These are phyloP conservation scores for Hydropotes inermis DNA, from an alignment of 2,113 vertebrate genomes.

Conservation along the genomic window DNA sequence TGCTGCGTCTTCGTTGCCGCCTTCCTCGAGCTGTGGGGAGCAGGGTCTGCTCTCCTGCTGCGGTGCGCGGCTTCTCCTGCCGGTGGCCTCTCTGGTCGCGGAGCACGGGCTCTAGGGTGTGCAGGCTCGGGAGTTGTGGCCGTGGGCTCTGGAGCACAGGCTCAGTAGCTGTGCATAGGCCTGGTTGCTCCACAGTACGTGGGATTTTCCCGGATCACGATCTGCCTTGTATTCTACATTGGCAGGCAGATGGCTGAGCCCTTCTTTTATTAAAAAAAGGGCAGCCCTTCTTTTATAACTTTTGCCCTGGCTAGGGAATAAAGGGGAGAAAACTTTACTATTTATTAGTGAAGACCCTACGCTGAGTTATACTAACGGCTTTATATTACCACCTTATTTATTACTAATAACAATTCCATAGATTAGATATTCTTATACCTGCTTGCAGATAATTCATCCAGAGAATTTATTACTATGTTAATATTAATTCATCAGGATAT, in stretches of 20 bases:
- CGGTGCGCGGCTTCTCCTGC: not conserved
- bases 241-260: not conserved
- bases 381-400: not conserved
- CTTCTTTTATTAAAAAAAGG: not conserved
- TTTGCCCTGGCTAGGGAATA: constrained; percentile 5
- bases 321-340: not conserved
- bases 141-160: not conserved
- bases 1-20: not conserved
- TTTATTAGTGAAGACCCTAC: not conserved
- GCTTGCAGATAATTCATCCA: not conserved
- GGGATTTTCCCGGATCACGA: not conserved
- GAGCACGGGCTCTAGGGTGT: not conserved
- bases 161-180: not conserved
- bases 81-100: not conserved
- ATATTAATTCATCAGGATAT: not conserved
- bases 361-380: not conserved
- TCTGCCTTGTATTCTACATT: not conserved
- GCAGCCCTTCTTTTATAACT: not conserved
- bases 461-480: not conserved
- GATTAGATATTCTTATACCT: not conserved
- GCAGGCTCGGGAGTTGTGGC: not conserved
- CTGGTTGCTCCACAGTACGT: not conserved
- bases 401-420: not conserved
- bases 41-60: not conserved
- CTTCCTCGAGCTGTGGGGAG: not conserved